phyloP scores from a whole-genome alignment of 2,888 invertebrate species.

The Pollenia amentaria region DNA sequence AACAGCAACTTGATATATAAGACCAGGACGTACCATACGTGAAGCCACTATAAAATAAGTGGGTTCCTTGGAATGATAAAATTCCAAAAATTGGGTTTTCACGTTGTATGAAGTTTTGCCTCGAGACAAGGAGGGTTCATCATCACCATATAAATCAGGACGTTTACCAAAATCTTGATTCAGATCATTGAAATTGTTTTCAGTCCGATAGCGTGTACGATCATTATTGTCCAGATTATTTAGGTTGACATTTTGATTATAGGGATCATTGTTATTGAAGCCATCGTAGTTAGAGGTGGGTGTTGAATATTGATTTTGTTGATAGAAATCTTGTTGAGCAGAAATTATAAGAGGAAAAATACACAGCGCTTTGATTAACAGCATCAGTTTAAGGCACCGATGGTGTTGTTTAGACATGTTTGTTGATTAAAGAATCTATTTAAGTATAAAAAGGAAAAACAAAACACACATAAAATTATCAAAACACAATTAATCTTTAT shows the following conservation, averaged over 20 bases:
- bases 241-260: conserved; percentile 64
- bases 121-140: conserved; percentile 77
- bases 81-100: conserved; percentile 80
- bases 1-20: conserved; percentile 94
- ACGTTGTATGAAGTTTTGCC: conserved; percentile 81
- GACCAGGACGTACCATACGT: conserved; percentile 94
- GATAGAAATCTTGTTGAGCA: conserved; percentile 72
- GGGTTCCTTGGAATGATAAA: conserved; percentile 81
- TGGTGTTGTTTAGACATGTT: conserved; percentile 63
- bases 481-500: conserved; percentile 21
- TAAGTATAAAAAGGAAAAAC: conserved; percentile 14
- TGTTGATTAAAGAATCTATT: conserved; percentile 48
- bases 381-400: conserved; percentile 65
- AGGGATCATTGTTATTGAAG: conserved; percentile 71
- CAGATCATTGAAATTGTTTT: conserved; percentile 78
- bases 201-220: conserved; percentile 77
- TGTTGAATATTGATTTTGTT: conserved; percentile 71
- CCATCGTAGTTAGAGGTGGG: conserved; percentile 65
- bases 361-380: conserved; percentile 56
- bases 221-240: conserved; percentile 73
- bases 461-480: conserved; percentile 4
- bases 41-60: conserved; percentile 97
- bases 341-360: conserved; percentile 49
- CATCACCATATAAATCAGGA: conserved; percentile 73
- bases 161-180: conserved; percentile 77